Conservation (phyloP, 30 jellyfish, hydroid and myxozoan species). For the Cassiopea xamachana region DNA sequence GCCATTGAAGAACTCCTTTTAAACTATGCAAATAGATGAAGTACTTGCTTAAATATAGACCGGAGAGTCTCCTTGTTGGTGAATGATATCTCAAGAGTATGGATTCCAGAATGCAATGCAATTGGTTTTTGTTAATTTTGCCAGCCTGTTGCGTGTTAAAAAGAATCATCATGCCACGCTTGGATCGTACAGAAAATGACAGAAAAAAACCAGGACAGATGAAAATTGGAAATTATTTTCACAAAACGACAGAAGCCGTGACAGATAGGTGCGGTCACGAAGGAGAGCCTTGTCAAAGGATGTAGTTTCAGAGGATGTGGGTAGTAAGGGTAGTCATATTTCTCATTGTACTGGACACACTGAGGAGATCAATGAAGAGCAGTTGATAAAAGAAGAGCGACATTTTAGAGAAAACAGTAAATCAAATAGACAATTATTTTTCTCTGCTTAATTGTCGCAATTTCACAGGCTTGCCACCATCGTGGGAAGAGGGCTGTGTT, state of each 20-base stretch:
- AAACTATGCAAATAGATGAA: neutral
- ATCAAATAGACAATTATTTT: conserved; percentile 3
- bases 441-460: conserved; percentile 8
- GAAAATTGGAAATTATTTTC: conserved; percentile 29
- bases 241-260: conserved; percentile 44
- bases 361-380: conserved; percentile 33
- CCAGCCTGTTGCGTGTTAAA: conserved; percentile 31
- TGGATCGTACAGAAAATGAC: conserved; percentile 33
- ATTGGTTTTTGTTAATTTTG: conserved; percentile 9
- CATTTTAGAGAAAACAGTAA: conserved; percentile 9
- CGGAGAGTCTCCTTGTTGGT: conserved; percentile 27
- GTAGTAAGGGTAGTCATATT: conserved; percentile 3
- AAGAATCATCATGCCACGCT: conserved; percentile 44
- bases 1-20: neutral
- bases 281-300: conserved; percentile 2
- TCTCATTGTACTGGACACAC: conserved; percentile 4
- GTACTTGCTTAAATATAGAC: neutral
- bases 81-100: conserved; percentile 16
- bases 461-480: conserved; percentile 19
- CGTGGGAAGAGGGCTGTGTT: conserved; percentile 41
- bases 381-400: conserved; percentile 35
- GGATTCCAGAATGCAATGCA: conserved; percentile 17
- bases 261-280: conserved; percentile 14
- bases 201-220: conserved; percentile 44
- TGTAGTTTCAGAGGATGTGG: conserved; percentile 7